Evolutionary conservation across 2,113 vertebrate species (phyloP).

Genomic region (Calonectris borealis): DNA sequence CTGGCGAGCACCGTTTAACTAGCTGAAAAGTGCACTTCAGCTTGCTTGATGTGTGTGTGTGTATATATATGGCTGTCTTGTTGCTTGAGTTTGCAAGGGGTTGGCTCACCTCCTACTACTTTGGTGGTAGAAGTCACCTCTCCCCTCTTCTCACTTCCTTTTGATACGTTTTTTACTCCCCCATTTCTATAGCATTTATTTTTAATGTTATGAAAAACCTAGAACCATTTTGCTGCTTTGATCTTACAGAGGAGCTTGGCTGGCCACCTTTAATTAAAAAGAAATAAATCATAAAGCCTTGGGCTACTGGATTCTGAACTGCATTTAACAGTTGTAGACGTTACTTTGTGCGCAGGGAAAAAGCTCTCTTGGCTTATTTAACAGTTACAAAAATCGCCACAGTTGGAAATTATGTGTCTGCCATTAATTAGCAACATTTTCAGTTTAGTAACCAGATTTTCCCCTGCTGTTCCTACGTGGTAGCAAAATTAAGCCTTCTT

Average conservation of each 20-base stretch:
- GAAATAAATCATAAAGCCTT: neutral
- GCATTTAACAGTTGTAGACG: neutral
- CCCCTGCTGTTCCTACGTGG: neutral
- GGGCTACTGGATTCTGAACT: neutral
- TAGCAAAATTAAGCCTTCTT: neutral
- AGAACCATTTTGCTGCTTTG: neutral
- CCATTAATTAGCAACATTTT: neutral
- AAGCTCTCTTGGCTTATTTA: neutral
- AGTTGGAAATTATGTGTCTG: neutral
- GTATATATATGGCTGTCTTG: neutral
- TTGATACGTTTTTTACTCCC: neutral
- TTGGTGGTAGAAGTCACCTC: neutral
- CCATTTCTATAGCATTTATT: neutral
- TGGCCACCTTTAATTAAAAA: neutral
- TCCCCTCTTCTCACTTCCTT: neutral
- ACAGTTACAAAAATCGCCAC: neutral
- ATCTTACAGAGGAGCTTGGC: neutral
- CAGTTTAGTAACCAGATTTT: neutral
- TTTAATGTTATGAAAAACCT: neutral
- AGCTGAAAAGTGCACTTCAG: neutral
- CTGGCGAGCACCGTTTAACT: neutral
- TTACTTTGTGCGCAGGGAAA: neutral
- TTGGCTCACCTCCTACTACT: neutral
- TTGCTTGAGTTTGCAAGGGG: neutral
- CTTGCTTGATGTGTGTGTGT: neutral